Evolutionary conservation across 1,140 invertebrate species (phyloP).

Genomic region (Drosophila kepulauana): DNA sequence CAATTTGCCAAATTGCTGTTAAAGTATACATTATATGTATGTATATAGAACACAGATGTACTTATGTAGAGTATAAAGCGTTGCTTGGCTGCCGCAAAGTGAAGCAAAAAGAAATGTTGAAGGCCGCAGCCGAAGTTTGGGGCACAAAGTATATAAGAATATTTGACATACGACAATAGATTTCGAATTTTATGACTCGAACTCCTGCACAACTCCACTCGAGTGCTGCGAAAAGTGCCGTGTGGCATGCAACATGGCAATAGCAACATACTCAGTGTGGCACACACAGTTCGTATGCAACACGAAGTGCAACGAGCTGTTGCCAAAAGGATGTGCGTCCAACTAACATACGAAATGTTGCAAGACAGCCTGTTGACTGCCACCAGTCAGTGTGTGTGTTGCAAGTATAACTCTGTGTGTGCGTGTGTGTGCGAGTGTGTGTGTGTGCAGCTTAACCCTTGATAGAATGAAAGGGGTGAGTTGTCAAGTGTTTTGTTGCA

Average conservation of each 20-base stretch:
- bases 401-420: neutral
- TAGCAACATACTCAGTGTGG: constrained; percentile 33
- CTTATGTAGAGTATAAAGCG: neutral
- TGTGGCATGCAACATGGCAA: constrained; percentile 50
- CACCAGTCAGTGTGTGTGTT: neutral
- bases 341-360: constrained; percentile 44
- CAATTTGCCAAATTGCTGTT: constrained; percentile 53
- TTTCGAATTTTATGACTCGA: constrained; percentile 56
- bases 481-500: constrained; percentile 1
- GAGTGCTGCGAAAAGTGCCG: constrained; percentile 21
- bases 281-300: constrained; percentile 23
- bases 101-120: constrained; percentile 26
- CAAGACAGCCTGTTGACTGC: constrained; percentile 55
- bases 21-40: neutral
- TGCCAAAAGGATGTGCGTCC: constrained; percentile 13
- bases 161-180: constrained; percentile 64
- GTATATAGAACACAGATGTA: neutral
- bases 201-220: constrained; percentile 19
- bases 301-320: constrained; percentile 31
- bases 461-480: neutral
- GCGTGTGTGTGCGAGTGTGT: no score
- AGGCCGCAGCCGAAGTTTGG: neutral
- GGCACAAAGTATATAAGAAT: constrained; percentile 54
- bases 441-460: constrained; percentile 21
- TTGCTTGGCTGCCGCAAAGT: constrained; percentile 1